Conservation (phyloP, 2,797 vertebrate species). For the Siniperca undulata region DNA sequence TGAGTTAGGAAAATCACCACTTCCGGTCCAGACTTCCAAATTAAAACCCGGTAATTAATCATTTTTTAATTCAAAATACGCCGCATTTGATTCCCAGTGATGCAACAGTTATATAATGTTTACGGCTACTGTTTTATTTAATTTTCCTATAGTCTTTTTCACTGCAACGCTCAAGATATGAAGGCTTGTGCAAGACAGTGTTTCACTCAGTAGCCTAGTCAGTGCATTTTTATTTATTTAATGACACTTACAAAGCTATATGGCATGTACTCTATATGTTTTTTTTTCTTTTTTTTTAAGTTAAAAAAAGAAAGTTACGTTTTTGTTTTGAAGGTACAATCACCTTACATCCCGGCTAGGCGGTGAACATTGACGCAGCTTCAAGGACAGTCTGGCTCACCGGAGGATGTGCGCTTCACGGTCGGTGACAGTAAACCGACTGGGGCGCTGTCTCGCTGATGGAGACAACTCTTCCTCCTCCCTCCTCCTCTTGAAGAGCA, state of each 20-base stretch:
- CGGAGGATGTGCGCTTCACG: slow-evolving; percentile 53
- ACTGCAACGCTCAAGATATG: not conserved
- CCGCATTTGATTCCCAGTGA: not conserved
- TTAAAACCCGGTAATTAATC: slow-evolving; percentile 28
- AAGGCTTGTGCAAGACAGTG: no score
- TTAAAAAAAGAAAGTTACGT: not conserved
- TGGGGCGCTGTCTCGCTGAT: slow-evolving; percentile 78
- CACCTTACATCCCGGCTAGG: not conserved
- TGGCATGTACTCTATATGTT: not conserved
- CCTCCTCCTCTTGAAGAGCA: slow-evolving; percentile 53
- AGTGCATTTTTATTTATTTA: not conserved
- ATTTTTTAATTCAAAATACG: accelerated
- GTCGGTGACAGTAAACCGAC: slow-evolving; percentile 63
- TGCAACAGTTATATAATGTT: not conserved
- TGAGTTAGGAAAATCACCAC: accelerated
- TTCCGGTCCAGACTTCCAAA: slow-evolving; percentile 58
- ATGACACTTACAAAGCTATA: not conserved
- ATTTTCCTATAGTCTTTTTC: accelerated
- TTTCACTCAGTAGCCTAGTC: not conserved
- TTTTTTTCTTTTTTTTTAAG: not conserved
- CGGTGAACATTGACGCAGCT: not conserved
- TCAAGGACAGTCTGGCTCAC: slow-evolving; percentile 31
- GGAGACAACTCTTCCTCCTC: slow-evolving; percentile 60
- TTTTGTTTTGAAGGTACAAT: slow-evolving; percentile 35
- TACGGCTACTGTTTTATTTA: accelerated